Percentiles rank a stretch among this genome's conserved stretches.
These are phyloP conservation scores for Rhagophthalmus giganteus DNA, from an alignment of 2,888 invertebrate genomes.

Conservation along the genomic window DNA sequence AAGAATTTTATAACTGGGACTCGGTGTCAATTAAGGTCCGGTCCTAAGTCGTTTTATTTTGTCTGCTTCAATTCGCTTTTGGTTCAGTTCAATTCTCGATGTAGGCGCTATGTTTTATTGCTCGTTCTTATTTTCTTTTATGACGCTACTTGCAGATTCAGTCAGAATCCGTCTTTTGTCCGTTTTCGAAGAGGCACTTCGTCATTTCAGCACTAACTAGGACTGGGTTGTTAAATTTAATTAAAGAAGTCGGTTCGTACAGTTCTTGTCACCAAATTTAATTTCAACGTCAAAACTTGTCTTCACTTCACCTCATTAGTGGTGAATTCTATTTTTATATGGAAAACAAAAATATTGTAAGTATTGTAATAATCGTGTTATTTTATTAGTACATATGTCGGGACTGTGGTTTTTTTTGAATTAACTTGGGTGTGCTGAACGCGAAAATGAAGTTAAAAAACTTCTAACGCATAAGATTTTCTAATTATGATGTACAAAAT, in stretches of 20 bases:
- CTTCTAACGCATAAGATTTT: no score
- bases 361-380: no score
- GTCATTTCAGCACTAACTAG: slow-evolving; percentile 6
- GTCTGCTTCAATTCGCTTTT: slow-evolving; percentile 29
- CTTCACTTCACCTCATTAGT: background rate
- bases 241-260: slow-evolving; percentile 3
- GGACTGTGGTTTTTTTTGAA: no score
- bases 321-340: background rate
- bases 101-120: slow-evolving; percentile 19
- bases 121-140: slow-evolving; percentile 23
- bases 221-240: slow-evolving; percentile 5
- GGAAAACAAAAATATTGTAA: background rate
- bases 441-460: no score
- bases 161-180: slow-evolving; percentile 8
- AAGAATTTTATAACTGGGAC: slow-evolving; percentile 32
- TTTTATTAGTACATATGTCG: no score
- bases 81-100: slow-evolving; percentile 22
- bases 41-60: slow-evolving; percentile 30
- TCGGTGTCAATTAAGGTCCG: slow-evolving; percentile 34
- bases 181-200: slow-evolving; percentile 1
- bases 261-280: slow-evolving; percentile 1
- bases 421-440: no score
- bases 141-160: slow-evolving; percentile 19
- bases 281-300: slow-evolving; percentile 2
- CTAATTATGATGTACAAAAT: no score